Evolutionary conservation across 2,797 vertebrate genomes (phyloP), one percentile per base, ranked within the genome.

Genomic region (Enteromius unitaeniatus): DNA sequence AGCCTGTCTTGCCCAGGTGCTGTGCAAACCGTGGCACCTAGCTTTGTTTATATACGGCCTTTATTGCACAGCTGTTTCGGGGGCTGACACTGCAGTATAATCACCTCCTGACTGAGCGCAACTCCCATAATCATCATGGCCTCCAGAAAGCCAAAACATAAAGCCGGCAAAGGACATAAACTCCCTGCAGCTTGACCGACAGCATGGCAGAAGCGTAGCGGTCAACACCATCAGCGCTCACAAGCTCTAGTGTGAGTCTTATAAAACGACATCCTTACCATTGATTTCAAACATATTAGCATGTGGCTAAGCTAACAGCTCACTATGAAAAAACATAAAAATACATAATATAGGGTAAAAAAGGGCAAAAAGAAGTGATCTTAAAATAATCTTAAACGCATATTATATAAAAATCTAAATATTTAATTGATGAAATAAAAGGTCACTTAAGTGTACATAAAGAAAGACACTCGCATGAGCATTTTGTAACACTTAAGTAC

Each of bases 1-100:
- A 92, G 88, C 88, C 92, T 89, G 93, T 91, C 93, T 92, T 89
- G 91, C 90, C 91, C 93, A 93, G 94, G 91, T 93, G 93, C 90
- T 84, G 89, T 77, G 85, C 86, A 90, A 90, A 88, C 91, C 91
- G 15, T 6, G 88, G 89, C 88, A 87, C 90, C 90, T 88, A 88
- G 88, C 88, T 92, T 84, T 93, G 90, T 93, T 94, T 94, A 93
- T 93, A 93, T 93, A 92, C 86, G 86, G 85, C 75, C 86, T 94
- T 94, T 94, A 95, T 92, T 86, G 93, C 93, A 91, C 94, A 94
- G 93, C 93, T 95, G 95, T 93, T 94, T 93, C 87, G 82, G 90
- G 89, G 86, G 90, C 91, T 75, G 88, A 92, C 86, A 67, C 89
- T 28, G 82, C 76, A 87, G 89, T 86, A 90, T 93, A 93, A 94